Evolutionary conservation across 2,888 invertebrate genomes (phyloP).

Genomic region (Ashinkailepas kermadecensis): DNA sequence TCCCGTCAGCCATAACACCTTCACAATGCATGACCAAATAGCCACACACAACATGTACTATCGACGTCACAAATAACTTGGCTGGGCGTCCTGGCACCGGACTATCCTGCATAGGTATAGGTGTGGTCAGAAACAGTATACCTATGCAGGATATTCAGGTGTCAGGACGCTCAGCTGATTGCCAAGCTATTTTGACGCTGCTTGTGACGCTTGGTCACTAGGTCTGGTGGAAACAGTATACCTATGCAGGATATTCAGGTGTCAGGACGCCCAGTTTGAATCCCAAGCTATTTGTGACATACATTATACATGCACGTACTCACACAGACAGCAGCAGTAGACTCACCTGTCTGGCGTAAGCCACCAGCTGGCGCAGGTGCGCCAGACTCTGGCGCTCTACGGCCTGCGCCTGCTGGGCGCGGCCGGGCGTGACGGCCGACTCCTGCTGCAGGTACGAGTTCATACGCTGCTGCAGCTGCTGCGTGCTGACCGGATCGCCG

Average conservation of each 20-base stretch:
- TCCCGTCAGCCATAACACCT: too few relatives aligned
- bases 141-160: too few relatives aligned
- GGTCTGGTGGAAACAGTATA: too few relatives aligned
- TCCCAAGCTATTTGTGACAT: background rate
- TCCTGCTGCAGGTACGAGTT: constrained; percentile 26
- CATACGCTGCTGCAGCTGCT: constrained; percentile 27
- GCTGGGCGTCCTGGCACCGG: too few relatives aligned
- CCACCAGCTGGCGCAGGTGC: background rate
- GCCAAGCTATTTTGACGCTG: too few relatives aligned
- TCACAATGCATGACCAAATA: too few relatives aligned
- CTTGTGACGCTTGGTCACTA: too few relatives aligned
- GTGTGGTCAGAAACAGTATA: too few relatives aligned
- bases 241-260: background rate
- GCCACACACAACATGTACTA: too few relatives aligned
- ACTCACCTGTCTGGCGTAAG: background rate
- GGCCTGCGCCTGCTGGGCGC: background rate
- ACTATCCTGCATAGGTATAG: too few relatives aligned
- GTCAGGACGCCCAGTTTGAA: constrained; percentile 32
- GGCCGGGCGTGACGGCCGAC: background rate
- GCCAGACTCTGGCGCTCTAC: constrained; percentile 9
- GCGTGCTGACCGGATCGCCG: constrained; percentile 10
- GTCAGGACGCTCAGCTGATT: too few relatives aligned
- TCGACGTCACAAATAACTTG: too few relatives aligned
- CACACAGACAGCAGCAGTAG: background rate
- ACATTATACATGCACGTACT: background rate